A percentile compares a stretch with the other conserved stretches of the same genome.
phyloP scores from a whole-genome alignment of 2,888 invertebrate genomes.

The Agonopterix heracliana region DNA sequence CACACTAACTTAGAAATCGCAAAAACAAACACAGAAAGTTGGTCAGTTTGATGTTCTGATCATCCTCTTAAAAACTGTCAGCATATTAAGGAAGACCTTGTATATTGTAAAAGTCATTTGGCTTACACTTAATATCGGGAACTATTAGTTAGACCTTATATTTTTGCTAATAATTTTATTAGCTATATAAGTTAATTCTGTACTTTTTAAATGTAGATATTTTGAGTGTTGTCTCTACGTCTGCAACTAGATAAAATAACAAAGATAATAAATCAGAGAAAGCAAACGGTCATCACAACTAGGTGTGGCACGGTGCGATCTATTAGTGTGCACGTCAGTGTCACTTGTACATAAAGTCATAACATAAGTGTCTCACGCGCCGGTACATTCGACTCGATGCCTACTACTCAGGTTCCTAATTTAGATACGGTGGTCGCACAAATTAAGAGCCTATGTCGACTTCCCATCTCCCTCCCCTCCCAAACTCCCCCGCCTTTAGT shows the following conservation, averaged over 20 bases:
- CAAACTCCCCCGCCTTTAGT: conserved; percentile 21
- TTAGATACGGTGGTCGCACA: conserved; percentile 57
- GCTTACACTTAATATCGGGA: too few species aligned
- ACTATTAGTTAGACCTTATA: too few species aligned
- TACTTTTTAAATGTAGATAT: not conserved
- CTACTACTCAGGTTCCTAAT: not conserved
- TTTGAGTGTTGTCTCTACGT: conserved; percentile 55
- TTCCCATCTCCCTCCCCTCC: conserved; percentile 10
- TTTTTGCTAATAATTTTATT: too few species aligned
- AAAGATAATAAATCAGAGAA: conserved; percentile 54
- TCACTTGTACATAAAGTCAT: conserved; percentile 20
- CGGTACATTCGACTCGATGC: conserved; percentile 1
- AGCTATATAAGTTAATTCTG: too few species aligned
- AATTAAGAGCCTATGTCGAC: conserved; percentile 54
- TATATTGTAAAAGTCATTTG: too few species aligned
- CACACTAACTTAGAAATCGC: too few species aligned
- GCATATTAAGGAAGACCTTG: too few species aligned
- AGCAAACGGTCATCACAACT: conserved; percentile 72
- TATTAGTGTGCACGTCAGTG: conserved; percentile 46
- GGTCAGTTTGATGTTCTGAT: too few species aligned
- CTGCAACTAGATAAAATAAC: conserved; percentile 8
- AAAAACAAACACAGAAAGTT: too few species aligned
- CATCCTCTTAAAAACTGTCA: too few species aligned
- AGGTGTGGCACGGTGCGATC: conserved; percentile 64
- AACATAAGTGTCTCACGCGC: conserved; percentile 5